phyloP scores from a whole-genome alignment of 1,140 invertebrate genomes.

The Lamellibrachia luymesi region DNA sequence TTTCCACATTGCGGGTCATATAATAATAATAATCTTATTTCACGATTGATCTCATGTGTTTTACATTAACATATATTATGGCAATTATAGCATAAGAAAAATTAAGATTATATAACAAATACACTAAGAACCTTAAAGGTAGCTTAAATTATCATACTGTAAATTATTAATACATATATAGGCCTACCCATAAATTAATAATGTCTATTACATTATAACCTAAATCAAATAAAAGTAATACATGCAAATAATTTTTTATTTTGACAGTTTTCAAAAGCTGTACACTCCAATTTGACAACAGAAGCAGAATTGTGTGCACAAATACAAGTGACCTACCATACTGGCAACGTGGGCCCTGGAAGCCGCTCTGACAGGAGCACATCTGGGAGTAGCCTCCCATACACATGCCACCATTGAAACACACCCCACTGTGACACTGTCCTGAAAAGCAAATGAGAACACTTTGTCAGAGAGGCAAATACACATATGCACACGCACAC shows the following conservation, averaged over 20 bases:
- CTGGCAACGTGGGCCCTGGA: constrained; percentile 48
- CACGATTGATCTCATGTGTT: too few relatives aligned
- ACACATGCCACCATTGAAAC: constrained; percentile 48
- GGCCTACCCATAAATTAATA: too few relatives aligned
- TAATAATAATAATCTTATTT: too few relatives aligned
- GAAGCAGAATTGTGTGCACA: neutral
- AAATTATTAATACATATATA: too few relatives aligned
- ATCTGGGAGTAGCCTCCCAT: constrained; percentile 35
- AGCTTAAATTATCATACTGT: too few relatives aligned
- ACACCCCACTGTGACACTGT: constrained; percentile 31
- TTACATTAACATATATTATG: too few relatives aligned
- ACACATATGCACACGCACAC: too few relatives aligned
- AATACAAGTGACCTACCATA: constrained; percentile 38
- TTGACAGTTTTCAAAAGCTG: neutral
- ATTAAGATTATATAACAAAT: too few relatives aligned
- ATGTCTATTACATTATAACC: too few relatives aligned
- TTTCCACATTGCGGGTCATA: too few relatives aligned
- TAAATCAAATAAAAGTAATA: neutral
- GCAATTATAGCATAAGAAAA: too few relatives aligned
- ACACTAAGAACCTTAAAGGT: too few relatives aligned
- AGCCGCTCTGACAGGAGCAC: constrained; percentile 47
- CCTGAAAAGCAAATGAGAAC: constrained; percentile 10
- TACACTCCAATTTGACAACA: neutral
- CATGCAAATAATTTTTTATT: neutral
- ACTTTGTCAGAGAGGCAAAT: neutral